Evolutionary conservation across 2,888 invertebrate genomes (phyloP), one percentile per base, ranked within the genome.

Genomic region (Petrophora chlorosata): DNA sequence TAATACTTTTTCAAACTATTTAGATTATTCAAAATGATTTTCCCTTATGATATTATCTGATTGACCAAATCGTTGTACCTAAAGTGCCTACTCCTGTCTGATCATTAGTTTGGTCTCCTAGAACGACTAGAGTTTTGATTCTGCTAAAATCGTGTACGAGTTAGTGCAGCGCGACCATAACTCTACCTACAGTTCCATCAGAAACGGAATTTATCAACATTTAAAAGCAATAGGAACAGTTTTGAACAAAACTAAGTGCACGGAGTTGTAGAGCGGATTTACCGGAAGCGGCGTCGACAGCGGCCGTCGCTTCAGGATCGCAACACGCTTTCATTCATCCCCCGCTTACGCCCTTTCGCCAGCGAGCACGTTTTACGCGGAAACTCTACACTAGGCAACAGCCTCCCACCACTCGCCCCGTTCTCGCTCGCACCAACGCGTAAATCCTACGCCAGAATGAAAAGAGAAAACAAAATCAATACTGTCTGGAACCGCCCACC

Each of bases 271-370:
- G 83, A 78, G 84, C 85, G 82, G 90, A 88, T 82, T 88, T 91
- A 71, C 86, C 89, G 80, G 91, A 91, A 80, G 82, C 89, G 75
- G 83, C 86, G 81, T 83, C 89, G 82, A 88, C 89, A 76, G 85
- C 91, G 72, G 82, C 85, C 81, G 85, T 85, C 76, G 91, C 83
- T 82, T 87, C 90, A 73, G 86, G 82, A 81, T 90, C 89, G 87
- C 88, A 87, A 71, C 91, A 89, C 79, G 87, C 80, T 82, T 92
- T 85, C 90, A 89, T 89, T 89, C 89, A 89, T 89, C 85, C 87
- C 79, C 63, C 67, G 76, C 75, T 76, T 89, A 85, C 76, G 81
- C 66, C 82, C 72, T 85, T 85, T 72, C 65, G 70, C 59, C 62
- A 58, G 73, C 65, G 61, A 58, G 45, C 60, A 53, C 43, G 58